phyloP scores from a whole-genome alignment of 2,797 vertebrate species.

The Arctocebus calabarensis region DNA sequence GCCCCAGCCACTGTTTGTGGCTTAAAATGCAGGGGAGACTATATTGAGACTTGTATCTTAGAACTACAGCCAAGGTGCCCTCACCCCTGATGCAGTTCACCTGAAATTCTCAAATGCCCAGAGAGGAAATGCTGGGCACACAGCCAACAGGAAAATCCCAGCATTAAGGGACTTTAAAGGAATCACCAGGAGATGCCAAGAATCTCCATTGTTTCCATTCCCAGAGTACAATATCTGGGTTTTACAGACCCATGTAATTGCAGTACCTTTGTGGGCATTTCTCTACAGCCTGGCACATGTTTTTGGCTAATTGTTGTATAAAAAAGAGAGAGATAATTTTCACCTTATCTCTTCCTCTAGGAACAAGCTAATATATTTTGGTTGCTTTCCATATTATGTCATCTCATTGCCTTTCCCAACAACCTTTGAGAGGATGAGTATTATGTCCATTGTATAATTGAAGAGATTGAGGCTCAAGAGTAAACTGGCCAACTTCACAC shows the following conservation, averaged over 20 bases:
- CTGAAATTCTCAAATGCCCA: not conserved
- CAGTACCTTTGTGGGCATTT: constrained; percentile 21
- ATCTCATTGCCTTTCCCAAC: not conserved
- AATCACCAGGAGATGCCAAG: constrained; percentile 53
- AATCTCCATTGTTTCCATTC: constrained; percentile 9
- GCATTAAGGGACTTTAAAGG: not conserved
- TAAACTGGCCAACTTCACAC: not conserved
- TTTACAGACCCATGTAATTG: constrained; percentile 7
- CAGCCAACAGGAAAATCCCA: constrained; percentile 55
- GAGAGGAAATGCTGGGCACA: not conserved
- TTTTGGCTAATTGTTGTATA: not conserved
- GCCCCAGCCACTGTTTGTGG: not conserved
- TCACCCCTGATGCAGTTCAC: not conserved
- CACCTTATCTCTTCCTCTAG: not conserved
- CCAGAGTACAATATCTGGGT: constrained; percentile 45
- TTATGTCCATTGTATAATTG: not conserved
- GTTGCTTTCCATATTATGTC: not conserved
- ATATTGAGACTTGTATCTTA: not conserved
- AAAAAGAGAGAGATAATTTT: not conserved
- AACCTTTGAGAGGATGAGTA: not conserved
- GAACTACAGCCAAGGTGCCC: not conserved
- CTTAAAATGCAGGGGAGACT: not conserved
- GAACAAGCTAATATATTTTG: not conserved
- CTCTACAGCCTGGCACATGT: not conserved
- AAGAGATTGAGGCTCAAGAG: constrained; percentile 10